A percentile compares a stretch with the other conserved stretches of the same genome.
phyloP scores from a whole-genome alignment of 2,888 invertebrate genomes.

The Tipula confusa region DNA sequence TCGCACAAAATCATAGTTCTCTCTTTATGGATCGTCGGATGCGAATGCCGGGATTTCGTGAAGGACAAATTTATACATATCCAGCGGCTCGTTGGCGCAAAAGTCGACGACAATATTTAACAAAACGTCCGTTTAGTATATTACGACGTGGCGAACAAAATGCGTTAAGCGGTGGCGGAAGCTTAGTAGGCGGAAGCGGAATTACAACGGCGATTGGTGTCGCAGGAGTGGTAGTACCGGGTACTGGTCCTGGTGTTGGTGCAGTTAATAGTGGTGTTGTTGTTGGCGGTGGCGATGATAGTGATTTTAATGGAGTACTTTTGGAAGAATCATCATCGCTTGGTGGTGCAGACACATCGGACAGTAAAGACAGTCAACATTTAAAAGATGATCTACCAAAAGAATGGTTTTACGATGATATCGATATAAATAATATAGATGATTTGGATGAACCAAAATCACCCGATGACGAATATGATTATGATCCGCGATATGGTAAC shows the following conservation, averaged over 20 bases:
- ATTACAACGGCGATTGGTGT: background rate
- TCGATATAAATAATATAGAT: constrained; percentile 86
- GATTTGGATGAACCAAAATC: constrained; percentile 87
- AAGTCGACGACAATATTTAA: constrained; percentile 77
- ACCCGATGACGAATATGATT: constrained; percentile 91
- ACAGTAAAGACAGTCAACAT: constrained; percentile 78
- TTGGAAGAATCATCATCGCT: constrained; percentile 49
- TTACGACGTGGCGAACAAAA: constrained; percentile 32
- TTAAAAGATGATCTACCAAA: constrained; percentile 74
- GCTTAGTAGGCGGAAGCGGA: background rate
- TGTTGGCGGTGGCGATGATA: constrained; percentile 40
- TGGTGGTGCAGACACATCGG: constrained; percentile 52
- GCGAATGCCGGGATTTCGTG: constrained; percentile 81
- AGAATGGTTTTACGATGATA: constrained; percentile 88
- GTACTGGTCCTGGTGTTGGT: constrained; percentile 42
- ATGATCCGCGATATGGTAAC: constrained; percentile 57
- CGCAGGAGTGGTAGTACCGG: constrained; percentile 37
- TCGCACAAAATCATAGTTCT: constrained; percentile 91
- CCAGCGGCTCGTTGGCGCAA: constrained; percentile 89
- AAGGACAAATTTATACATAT: constrained; percentile 91
- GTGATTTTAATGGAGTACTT: constrained; percentile 47
- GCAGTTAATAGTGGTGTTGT: constrained; percentile 46
- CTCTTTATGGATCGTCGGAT: constrained; percentile 84
- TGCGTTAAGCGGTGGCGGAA: background rate
- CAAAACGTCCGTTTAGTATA: constrained; percentile 41